Conservation (phyloP, 2,888 invertebrate genomes). For the Rhaphigaster nebulosa region DNA sequence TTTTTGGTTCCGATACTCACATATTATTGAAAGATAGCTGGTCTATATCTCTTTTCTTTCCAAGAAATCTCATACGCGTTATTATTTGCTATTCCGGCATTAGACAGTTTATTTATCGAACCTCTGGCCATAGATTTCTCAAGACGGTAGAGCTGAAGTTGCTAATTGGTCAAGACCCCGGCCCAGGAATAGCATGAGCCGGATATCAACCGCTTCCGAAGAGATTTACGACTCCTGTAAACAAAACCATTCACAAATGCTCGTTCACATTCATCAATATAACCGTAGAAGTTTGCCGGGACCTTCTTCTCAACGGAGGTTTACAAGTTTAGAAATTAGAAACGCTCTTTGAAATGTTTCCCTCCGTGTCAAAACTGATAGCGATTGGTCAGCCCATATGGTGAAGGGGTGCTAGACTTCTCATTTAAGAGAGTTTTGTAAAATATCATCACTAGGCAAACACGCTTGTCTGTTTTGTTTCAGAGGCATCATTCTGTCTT, state of each 20-base stretch:
- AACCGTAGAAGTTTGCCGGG: slow-evolving; percentile 7
- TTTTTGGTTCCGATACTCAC: neutral
- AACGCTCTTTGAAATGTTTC: slow-evolving; percentile 13
- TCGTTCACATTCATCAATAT: slow-evolving; percentile 35
- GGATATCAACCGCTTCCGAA: slow-evolving; percentile 8
- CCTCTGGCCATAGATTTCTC: neutral
- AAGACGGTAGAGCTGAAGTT: slow-evolving; percentile 42
- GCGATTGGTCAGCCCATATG: slow-evolving; percentile 36
- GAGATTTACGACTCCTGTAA: slow-evolving; percentile 39
- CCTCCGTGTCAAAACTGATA: slow-evolving; percentile 38
- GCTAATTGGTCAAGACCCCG: slow-evolving; percentile 40
- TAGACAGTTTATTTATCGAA: slow-evolving; percentile 5
- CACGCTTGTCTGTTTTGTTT: neutral
- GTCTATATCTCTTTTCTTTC: neutral
- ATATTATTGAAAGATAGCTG: neutral
- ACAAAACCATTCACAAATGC: slow-evolving; percentile 47
- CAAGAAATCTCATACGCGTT: neutral
- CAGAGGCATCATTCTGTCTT: neutral
- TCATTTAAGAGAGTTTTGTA: slow-evolving; percentile 20
- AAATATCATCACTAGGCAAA: slow-evolving; percentile 32
- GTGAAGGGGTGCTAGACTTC: neutral
- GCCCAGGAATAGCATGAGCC: slow-evolving; percentile 14
- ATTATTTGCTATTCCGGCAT: neutral
- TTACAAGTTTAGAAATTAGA: slow-evolving; percentile 43
- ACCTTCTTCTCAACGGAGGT: neutral